Percentiles rank a stretch among this genome's conserved stretches.
Evolutionary conservation across 2,113 vertebrate genomes (phyloP).

Genomic region (Callithrix jacchus): DNA sequence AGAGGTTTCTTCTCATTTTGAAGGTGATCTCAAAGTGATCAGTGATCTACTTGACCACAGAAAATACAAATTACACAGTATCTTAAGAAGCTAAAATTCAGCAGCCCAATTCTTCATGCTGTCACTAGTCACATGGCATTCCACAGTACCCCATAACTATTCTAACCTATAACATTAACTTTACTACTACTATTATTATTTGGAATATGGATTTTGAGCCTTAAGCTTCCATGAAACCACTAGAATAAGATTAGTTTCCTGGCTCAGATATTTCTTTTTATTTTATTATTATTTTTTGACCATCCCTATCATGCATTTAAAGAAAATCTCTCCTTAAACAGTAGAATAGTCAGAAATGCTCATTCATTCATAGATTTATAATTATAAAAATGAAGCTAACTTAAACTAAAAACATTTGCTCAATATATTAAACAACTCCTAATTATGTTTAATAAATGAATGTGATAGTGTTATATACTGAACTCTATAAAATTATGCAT

Average conservation of each 20-base stretch:
- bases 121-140: not conserved
- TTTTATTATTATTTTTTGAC: not conserved
- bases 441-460: not conserved
- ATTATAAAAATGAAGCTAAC: not conserved
- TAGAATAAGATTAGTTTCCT: not conserved
- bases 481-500: not conserved
- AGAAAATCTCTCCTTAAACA: not conserved
- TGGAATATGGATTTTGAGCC: not conserved
- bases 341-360: not conserved
- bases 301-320: not conserved
- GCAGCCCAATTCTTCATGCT: not conserved
- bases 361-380: not conserved
- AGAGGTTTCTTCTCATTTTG: not conserved
- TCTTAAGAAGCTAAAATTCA: not conserved
- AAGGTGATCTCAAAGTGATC: not conserved
- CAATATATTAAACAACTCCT: not conserved
- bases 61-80: not conserved
- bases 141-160: not conserved
- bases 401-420: not conserved
- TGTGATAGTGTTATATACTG: not conserved
- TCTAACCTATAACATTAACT: not conserved
- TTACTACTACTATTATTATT: not conserved
- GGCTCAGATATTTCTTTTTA: not conserved
- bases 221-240: not conserved
- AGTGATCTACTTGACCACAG: not conserved